Evolutionary conservation across 1,140 invertebrate species (phyloP), one percentile per base, ranked within the genome.

Genomic region (Diorhabda sublineata): DNA sequence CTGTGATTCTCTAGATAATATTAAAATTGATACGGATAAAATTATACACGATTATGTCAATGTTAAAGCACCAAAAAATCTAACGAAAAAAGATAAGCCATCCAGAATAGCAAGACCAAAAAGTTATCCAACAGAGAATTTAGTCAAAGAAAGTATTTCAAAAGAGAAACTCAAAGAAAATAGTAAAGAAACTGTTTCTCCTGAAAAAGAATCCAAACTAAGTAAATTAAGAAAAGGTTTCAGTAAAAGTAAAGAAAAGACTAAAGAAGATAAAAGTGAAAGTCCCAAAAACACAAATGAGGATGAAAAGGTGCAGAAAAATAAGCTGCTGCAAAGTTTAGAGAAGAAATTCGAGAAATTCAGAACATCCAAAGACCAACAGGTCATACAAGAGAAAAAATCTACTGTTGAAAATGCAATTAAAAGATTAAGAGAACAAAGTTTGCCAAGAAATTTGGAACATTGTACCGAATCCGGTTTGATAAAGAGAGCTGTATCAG

Each of bases 281-380:
- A 82, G 83, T 8, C 81, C 83, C 58, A 84, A 85, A 79, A 70
- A 71, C 60, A 80, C 73, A 71, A 81, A 80, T 64, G 80, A 71
- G 64, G 73, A 75, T 67, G 79, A 80, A 73, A 72, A 63, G 1
- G 69, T 47, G 41, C 81, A 67, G 83, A 86, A 86, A 78, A 86
- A 85, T 75, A 86, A 84, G 61, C 81, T 87, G 61, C 77, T 87
- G 62, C 85, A 86, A 74, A 84, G 87, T 0, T 85, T 89, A 70
- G 88, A 88, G 7, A 88, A 89, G 70, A 89, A 89, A 77, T 83
- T 89, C 76, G 87, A 89, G 76, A 89, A 88, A 77, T 82, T 89
- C 41, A 77, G 84, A 42, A 81, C 82, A 45, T 81, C 83, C 72
- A 84, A 85, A 77, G 75, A 78, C 64, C 69, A 69, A 0, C 70